Evolutionary conservation across 1,140 invertebrate genomes (phyloP), one percentile per base, ranked within the genome.

Genomic region (Steinernema feltiae): DNA sequence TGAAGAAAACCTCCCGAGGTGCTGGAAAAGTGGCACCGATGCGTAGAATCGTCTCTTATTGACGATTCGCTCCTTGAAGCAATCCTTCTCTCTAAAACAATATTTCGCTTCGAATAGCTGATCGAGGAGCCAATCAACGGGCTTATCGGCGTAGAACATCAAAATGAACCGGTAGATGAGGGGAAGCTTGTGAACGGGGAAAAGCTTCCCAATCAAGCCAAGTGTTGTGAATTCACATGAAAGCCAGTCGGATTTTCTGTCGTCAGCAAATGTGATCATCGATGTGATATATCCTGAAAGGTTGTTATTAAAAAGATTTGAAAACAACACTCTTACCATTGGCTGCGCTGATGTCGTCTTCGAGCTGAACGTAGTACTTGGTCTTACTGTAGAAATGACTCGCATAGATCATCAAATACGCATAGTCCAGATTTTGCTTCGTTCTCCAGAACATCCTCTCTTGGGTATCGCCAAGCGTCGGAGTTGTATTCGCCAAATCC

Each of bases 371-470:
- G 32, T 82, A 81, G 32, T 53, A 72, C 48, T 46, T 27, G 30
- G 7, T 29, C n/a, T 27, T 1, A 0, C 30, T 0, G 69, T 41
- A 70, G 70, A 30, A 81, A 30, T 32, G 30, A n/a, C 3, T 24
- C 17, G 31, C 92, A 86, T 97, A 97, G 78, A 95, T 92, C 95
- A 98, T 98, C 0, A 98, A 88, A 87, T 94, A 98, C 2, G 94
- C 92, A 87, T 93, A 95, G 87, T 98, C 95, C 53, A 96, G 88
- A 87, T 97, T 97, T 87, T 98, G 95, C 86, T 98, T 98, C 0
- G 94, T 94, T 69, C 95, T 89, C 95, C 95, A 98, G 79, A 92
- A 30, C 78, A 79, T 79, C 31, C 78, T n/a, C 30, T 80, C 78
- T 1, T 0, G 32, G 21, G 1, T 32, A 41, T 79, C 78, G 71